Evolutionary conservation across 2,888 invertebrate genomes (phyloP), one percentile per base, ranked within the genome.

Genomic region (Ommatoiulus sabulosus): DNA sequence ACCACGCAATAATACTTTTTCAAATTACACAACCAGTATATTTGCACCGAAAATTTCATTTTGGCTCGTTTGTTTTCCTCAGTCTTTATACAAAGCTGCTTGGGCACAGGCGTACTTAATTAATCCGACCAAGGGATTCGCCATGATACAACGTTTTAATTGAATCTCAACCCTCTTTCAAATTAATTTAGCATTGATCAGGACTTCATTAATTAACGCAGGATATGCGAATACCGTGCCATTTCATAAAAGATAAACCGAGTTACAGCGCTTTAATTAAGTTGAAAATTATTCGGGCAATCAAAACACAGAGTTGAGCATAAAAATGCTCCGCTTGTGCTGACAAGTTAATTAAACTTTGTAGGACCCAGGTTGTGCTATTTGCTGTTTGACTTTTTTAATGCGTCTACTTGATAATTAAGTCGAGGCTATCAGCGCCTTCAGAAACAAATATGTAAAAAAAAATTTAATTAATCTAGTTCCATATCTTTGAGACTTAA

Each of bases 381-480:
- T 63, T 63, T 63, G 57, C 57, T 63, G 17, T 17, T 63, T 3
- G n/a, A 17, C n/a, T 63, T 63, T 63, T 63, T 63, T 63, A 63
- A 63, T n/a, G n/a, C 57, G n/a, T 63, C n/a, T 63, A 63, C 17
- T 63, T n/a, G 57, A 63, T 63, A 63, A 63, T 63, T 63, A 63
- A 63, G 57, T 63, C n/a, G n/a, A n/a, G 57, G n/a, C 17, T n/a
- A 63, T 63, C n/a, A n/a, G 57, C 57, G 57, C 57, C 6, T 63
- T n/a, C 17, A 63, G 57, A 63, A 63, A 63, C 57, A 63, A n/a
- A 63, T 63, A 63, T 63, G 57, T 8, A n/a, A 63, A 10, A n/a
- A 63, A 63, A 63, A 63, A n/a, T 63, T 63, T 63, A 63, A 63
- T 63, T 63, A 63, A 63, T 63, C 57, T n/a, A n/a, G n/a, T n/a